These are phyloP conservation scores for Poecile montanus DNA, from an alignment of 2,797 vertebrate species.

Conservation along the genomic window DNA sequence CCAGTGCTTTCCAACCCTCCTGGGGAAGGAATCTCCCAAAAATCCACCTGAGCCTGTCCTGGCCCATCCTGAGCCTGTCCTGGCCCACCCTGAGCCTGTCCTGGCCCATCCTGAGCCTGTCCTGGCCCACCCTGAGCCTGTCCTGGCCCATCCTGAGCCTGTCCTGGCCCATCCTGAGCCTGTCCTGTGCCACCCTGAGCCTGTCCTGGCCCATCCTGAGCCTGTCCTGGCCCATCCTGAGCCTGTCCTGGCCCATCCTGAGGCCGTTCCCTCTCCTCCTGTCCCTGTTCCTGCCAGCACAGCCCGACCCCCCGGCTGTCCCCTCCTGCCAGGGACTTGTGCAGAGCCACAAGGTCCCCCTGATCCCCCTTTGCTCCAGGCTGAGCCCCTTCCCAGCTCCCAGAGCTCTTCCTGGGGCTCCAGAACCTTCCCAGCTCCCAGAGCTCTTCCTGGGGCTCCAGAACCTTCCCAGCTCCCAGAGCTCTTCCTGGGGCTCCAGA, in stretches of 20 bases:
- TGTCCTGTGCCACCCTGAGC: no score
- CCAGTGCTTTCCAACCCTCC: not conserved
- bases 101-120: no score
- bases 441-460: not conserved
- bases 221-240: not conserved
- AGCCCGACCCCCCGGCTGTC: not conserved
- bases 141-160: no score
- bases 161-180: no score
- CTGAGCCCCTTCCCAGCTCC: not conserved
- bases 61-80: no score
- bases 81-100: no score
- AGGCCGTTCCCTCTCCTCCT: not conserved
- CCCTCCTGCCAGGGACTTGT: not conserved
- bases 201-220: not conserved
- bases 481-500: not conserved
- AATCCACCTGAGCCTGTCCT: rapidly evolving
- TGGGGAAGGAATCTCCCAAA: no score
- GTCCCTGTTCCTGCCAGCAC: not conserved
- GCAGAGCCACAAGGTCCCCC: not conserved
- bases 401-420: not conserved
- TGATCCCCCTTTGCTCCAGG: not conserved
- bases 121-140: no score
- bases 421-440: not conserved
- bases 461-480: not conserved
- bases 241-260: not conserved